Percentiles rank a stretch among this genome's conserved stretches.
phyloP scores from a whole-genome alignment of 92 coral and sea anemone genomes.

The Bergia puertoricense region DNA sequence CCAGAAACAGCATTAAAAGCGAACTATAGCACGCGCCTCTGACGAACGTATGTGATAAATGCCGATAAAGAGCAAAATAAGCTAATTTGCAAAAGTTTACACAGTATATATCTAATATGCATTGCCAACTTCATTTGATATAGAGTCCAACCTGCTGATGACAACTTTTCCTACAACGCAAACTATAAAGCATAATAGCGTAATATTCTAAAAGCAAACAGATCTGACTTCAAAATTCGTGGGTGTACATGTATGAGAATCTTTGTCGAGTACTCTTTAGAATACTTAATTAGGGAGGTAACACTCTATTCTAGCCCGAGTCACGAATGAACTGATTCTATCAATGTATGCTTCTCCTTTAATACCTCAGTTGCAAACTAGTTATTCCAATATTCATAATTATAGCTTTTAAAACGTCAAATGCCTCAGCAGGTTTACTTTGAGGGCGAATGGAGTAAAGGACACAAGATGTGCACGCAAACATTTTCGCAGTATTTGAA shows the following conservation, averaged over 20 bases:
- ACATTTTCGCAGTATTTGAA: background rate
- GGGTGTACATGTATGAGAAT: background rate
- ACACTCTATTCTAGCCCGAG: background rate
- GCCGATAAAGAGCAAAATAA: background rate
- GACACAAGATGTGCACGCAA: background rate
- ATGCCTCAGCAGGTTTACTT: background rate
- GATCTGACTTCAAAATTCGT: background rate
- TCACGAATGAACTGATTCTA: background rate
- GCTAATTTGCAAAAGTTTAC: no score
- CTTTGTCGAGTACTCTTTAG: background rate
- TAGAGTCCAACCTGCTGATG: background rate
- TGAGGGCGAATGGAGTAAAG: background rate
- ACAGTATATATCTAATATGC: background rate
- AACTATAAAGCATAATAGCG: background rate
- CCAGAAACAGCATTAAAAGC: background rate
- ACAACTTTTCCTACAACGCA: background rate
- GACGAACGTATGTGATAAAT: background rate
- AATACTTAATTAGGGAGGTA: background rate
- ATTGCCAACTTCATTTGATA: background rate
- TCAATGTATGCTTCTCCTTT: background rate
- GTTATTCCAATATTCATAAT: background rate
- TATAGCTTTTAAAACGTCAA: background rate
- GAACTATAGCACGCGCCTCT: background rate
- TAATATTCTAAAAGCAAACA: background rate
- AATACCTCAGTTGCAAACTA: background rate